Conservation (phyloP, 1,140 invertebrate species). For the Teleopsis dalmanni region DNA sequence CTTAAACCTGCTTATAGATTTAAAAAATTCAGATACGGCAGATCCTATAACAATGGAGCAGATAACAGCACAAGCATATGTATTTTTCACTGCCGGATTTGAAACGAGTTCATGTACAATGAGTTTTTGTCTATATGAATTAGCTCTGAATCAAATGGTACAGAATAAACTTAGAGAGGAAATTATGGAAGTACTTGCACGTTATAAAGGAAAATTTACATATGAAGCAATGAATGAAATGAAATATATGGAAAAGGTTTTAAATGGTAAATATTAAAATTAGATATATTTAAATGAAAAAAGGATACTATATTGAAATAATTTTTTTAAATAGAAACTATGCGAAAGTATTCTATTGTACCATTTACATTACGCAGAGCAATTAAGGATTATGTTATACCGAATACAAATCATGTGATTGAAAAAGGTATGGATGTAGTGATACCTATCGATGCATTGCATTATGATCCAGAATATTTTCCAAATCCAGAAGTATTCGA, state of each 20-base stretch:
- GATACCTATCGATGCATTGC: conserved; percentile 54
- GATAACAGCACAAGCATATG: conserved; percentile 50
- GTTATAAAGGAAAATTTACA: conserved; percentile 46
- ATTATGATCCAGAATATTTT: conserved; percentile 50
- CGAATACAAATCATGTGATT: conserved; percentile 28
- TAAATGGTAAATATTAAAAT: conserved; percentile 35
- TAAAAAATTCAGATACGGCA: conserved; percentile 25
- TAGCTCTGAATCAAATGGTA: conserved; percentile 45
- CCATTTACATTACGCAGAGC: conserved; percentile 26
- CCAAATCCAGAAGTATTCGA: conserved; percentile 53
- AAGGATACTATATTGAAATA: not conserved
- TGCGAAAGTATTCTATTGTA: conserved; percentile 46
- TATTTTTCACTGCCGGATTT: conserved; percentile 58
- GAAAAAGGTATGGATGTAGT: conserved; percentile 15
- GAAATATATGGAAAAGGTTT: conserved; percentile 50
- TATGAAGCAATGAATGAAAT: conserved; percentile 52
- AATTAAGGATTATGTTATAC: conserved; percentile 29
- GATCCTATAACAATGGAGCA: conserved; percentile 27
- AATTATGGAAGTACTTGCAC: conserved; percentile 43
- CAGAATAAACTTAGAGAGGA: conserved; percentile 47
- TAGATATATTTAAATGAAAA: not conserved
- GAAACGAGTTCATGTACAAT: conserved; percentile 47
- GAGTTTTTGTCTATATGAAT: conserved; percentile 45
- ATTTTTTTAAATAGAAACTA: conserved; percentile 39
- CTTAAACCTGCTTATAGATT: conserved; percentile 7